Evolutionary conservation across 1,140 invertebrate species (phyloP).

Genomic region (Acromyrmex echinatior): DNA sequence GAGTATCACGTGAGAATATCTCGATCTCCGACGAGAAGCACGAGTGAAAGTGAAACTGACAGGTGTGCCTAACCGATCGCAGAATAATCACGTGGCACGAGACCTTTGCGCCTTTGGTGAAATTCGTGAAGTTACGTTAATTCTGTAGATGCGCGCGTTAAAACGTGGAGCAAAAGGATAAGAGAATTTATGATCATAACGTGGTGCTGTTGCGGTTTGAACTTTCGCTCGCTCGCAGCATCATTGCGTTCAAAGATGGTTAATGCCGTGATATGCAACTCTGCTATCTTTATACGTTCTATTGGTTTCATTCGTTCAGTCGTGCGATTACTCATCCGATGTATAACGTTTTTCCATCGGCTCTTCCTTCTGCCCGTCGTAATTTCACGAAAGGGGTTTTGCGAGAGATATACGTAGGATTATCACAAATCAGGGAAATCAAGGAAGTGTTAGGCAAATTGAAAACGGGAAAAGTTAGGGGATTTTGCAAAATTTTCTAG

Average conservation of each 20-base stretch:
- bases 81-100: slow-evolving; percentile 9
- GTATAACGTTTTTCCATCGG: not conserved
- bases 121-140: slow-evolving; percentile 25
- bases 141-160: not conserved
- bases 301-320: not conserved
- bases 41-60: slow-evolving; percentile 59
- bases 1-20: slow-evolving; percentile 31
- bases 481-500: too few species aligned
- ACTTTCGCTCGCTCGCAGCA: slow-evolving; percentile 21
- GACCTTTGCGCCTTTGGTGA: slow-evolving; percentile 27
- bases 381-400: not conserved
- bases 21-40: slow-evolving; percentile 32
- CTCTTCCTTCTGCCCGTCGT: not conserved
- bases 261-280: not conserved
- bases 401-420: not conserved
- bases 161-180: not conserved
- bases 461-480: too few species aligned
- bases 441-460: too few species aligned
- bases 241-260: not conserved
- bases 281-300: not conserved
- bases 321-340: not conserved
- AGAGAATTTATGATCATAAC: slow-evolving; percentile 3
- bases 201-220: not conserved
- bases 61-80: slow-evolving; percentile 50
- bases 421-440: too few species aligned